phyloP scores from a whole-genome alignment of 64 coral and sea anemone species.

The Cladopsammia gracilis region DNA sequence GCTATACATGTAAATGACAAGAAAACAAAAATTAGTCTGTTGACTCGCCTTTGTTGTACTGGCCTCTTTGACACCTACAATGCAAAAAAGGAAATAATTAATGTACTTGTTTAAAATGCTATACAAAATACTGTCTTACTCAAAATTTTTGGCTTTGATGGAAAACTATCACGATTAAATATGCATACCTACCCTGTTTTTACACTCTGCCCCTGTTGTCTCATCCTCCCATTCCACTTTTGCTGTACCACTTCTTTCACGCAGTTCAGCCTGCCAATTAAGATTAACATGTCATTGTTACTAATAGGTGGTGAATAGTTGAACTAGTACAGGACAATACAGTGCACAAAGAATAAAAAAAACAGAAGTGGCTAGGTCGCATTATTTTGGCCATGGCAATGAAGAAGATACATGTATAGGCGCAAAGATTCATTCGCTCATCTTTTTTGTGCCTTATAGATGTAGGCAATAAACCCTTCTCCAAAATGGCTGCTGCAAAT shows the following conservation, averaged over 20 bases:
- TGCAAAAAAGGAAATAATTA: not conserved
- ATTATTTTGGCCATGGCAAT: no score
- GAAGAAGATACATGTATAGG: no score
- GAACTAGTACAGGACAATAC: no score
- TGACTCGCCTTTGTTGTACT: not conserved
- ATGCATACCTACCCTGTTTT: not conserved
- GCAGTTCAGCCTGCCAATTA: slow-evolving; percentile 25
- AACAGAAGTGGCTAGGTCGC: no score
- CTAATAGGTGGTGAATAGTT: no score
- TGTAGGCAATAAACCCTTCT: no score
- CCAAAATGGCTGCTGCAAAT: no score
- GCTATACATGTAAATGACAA: no score
- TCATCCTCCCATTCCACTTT: slow-evolving; percentile 53
- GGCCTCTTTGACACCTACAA: slow-evolving; percentile 19
- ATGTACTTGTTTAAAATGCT: not conserved
- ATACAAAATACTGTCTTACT: not conserved
- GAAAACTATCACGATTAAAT: not conserved
- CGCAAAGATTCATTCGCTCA: no score
- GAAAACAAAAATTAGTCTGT: not conserved
- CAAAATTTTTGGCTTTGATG: no score
- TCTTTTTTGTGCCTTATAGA: no score
- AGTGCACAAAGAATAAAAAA: no score
- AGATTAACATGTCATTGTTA: not conserved
- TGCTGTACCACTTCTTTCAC: slow-evolving; percentile 37
- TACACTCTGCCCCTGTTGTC: not conserved